These are phyloP conservation scores for Stichopus horrens DNA, from an alignment of 53 echinoderm and acorn worm species.

Conservation along the genomic window DNA sequence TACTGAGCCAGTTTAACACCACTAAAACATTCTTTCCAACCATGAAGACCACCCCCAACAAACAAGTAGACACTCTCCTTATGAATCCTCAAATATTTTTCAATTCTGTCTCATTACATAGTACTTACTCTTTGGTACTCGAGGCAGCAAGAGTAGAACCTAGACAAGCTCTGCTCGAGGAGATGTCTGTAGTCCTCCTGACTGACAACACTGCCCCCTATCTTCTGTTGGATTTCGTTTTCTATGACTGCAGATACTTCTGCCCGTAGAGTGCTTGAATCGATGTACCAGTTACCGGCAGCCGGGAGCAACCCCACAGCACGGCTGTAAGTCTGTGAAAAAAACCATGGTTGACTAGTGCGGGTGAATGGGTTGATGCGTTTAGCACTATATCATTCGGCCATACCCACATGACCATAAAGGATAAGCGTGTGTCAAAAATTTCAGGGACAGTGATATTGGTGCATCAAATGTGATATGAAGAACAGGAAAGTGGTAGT, in stretches of 20 bases:
- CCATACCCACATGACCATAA: no score
- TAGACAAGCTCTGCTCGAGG: slow-evolving; percentile 82
- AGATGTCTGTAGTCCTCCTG: slow-evolving; percentile 87
- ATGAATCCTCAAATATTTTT: not conserved
- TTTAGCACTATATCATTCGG: no score
- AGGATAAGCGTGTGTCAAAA: no score
- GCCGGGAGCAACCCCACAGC: slow-evolving; percentile 48
- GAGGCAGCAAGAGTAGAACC: slow-evolving; percentile 84
- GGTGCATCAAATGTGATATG: no score
- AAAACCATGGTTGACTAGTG: not conserved
- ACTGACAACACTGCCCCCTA: slow-evolving; percentile 80
- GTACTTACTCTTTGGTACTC: slow-evolving; percentile 87
- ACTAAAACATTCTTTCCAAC: no score
- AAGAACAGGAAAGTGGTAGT: no score
- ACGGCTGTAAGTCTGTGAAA: slow-evolving; percentile 70
- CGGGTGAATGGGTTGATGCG: no score
- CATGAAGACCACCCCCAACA: no score
- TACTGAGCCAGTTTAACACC: no score
- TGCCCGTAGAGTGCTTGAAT: slow-evolving; percentile 52
- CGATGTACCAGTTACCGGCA: slow-evolving; percentile 51
- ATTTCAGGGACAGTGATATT: no score
- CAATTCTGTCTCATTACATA: not conserved
- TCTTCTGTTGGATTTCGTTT: slow-evolving; percentile 82
- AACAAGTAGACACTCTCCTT: not conserved
- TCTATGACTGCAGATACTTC: slow-evolving; percentile 84